Conservation (phyloP, 2,888 invertebrate genomes). For the Mechanitis messenoides region DNA sequence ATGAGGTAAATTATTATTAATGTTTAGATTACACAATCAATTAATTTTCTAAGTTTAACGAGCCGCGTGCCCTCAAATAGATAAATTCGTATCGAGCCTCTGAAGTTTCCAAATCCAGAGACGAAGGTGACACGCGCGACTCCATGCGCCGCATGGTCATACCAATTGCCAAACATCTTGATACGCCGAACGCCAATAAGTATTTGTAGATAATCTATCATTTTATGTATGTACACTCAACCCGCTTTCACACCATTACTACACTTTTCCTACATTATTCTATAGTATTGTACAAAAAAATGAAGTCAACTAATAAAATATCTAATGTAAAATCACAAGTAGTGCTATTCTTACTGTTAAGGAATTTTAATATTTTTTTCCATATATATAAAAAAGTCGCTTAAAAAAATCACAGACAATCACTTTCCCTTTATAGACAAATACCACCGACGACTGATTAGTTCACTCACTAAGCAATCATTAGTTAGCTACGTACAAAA, state of each 20-base stretch:
- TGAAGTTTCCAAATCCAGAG: slow-evolving; percentile 35
- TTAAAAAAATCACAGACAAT: slow-evolving; percentile 79
- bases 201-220: slow-evolving; percentile 36
- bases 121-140: slow-evolving; percentile 47
- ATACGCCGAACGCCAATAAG: slow-evolving; percentile 44
- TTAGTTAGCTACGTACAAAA: slow-evolving; percentile 74
- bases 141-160: slow-evolving; percentile 58
- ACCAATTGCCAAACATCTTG: slow-evolving; percentile 57
- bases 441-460: slow-evolving; percentile 71
- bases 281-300: slow-evolving; percentile 66
- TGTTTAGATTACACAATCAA: slow-evolving; percentile 49
- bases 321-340: slow-evolving; percentile 77
- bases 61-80: slow-evolving; percentile 49
- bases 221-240: slow-evolving; percentile 69
- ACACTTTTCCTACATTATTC: slow-evolving; percentile 48
- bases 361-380: slow-evolving; percentile 61
- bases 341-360: slow-evolving; percentile 77
- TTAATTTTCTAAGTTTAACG: slow-evolving; percentile 55
- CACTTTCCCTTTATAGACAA: slow-evolving; percentile 76
- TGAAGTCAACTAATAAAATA: slow-evolving; percentile 67
- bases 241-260: slow-evolving; percentile 52
- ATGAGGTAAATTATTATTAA: slow-evolving; percentile 52
- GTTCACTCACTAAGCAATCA: slow-evolving; percentile 71
- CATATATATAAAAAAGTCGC: slow-evolving; percentile 77
- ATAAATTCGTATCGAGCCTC: slow-evolving; percentile 59